Evolutionary conservation across 2,797 vertebrate genomes (phyloP).

Genomic region (Mormyrus hasselquistii): DNA sequence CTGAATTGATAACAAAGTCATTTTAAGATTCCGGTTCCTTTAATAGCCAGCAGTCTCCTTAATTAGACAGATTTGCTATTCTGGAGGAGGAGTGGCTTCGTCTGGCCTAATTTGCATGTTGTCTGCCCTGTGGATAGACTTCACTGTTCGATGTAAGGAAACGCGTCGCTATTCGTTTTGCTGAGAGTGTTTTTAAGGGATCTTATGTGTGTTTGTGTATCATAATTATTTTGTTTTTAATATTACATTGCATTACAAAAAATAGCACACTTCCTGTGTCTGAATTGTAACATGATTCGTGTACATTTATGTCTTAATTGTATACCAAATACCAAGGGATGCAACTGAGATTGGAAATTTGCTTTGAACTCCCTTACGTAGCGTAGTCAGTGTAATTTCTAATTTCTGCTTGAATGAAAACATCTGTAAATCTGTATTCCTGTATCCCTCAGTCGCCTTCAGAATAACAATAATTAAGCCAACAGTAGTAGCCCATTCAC

Average conservation of each 20-base stretch:
- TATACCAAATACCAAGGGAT: background rate
- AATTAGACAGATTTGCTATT: slow-evolving; percentile 54
- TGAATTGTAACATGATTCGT: background rate
- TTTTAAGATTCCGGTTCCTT: slow-evolving; percentile 51
- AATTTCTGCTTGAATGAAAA: background rate
- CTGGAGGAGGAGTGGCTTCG: slow-evolving; percentile 42
- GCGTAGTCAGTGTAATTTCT: background rate
- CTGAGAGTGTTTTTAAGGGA: background rate
- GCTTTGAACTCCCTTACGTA: background rate
- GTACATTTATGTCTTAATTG: background rate
- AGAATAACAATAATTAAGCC: slow-evolving; percentile 2
- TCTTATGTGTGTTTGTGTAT: background rate
- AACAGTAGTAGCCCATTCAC: background rate
- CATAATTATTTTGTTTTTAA: background rate
- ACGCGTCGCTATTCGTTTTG: background rate
- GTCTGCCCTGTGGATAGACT: background rate
- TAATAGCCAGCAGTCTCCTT: slow-evolving; percentile 51
- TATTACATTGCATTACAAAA: background rate
- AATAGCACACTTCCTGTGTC: background rate
- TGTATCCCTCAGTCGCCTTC: background rate
- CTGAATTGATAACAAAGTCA: background rate
- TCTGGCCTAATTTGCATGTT: slow-evolving; percentile 37
- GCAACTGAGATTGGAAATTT: background rate
- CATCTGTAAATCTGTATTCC: background rate
- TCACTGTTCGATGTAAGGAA: background rate